Conservation (phyloP, 2,113 vertebrate species). For the Amia ocellicauda region DNA sequence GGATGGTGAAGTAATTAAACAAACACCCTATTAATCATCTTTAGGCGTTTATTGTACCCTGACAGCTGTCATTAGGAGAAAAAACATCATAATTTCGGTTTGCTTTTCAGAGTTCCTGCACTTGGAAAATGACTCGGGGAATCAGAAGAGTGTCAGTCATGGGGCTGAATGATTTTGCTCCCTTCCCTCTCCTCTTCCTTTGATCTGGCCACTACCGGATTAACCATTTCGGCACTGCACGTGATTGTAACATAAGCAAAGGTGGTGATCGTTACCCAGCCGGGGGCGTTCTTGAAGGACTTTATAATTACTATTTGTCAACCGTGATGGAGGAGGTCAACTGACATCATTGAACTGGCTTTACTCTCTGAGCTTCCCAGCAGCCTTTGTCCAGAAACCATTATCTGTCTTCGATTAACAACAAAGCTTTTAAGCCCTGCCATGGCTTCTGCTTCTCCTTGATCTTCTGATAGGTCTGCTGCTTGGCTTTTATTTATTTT, state of each 20-base stretch:
- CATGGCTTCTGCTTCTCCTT: slow-evolving; percentile 22
- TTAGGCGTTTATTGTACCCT: neutral
- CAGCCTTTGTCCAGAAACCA: slow-evolving; percentile 23
- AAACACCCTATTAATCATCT: neutral
- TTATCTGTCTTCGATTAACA: slow-evolving; percentile 25
- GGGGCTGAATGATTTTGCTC: neutral
- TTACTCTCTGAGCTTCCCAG: neutral
- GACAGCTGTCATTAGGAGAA: neutral
- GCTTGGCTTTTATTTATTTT: slow-evolving; percentile 29
- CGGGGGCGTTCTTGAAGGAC: neutral
- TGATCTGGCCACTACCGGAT: neutral
- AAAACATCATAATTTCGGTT: slow-evolving; percentile 5
- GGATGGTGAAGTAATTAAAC: neutral
- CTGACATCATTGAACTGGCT: slow-evolving; percentile 15
- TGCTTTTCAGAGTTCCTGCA: neutral
- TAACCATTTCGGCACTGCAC: neutral
- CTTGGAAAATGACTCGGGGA: neutral
- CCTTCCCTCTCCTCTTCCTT: neutral
- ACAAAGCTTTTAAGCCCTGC: slow-evolving; percentile 25
- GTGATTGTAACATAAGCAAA: neutral
- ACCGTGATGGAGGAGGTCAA: neutral
- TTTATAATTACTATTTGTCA: neutral
- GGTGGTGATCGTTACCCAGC: neutral
- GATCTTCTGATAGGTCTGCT: slow-evolving; percentile 28
- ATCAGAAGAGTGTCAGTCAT: neutral